Evolutionary conservation across 2,797 vertebrate species (phyloP).

Genomic region (Enteromius mattozi): DNA sequence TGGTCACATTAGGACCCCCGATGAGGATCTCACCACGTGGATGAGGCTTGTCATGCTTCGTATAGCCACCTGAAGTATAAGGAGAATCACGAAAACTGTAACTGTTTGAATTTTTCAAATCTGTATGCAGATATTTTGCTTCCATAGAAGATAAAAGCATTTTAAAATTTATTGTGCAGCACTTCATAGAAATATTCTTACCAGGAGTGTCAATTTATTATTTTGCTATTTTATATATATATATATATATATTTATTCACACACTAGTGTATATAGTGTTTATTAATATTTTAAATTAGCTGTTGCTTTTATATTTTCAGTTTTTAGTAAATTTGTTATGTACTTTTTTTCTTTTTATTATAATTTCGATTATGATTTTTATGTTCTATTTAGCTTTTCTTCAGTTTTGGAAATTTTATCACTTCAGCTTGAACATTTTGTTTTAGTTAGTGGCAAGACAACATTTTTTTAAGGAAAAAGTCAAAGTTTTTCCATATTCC

Average conservation of each 20-base stretch:
- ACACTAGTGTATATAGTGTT: too few species aligned
- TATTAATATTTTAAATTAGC: neutral
- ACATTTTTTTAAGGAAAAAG: neutral
- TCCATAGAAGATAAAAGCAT: neutral
- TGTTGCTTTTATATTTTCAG: neutral
- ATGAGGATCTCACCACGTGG: conserved; percentile 95
- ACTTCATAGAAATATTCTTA: neutral
- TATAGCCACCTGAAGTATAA: conserved; percentile 87
- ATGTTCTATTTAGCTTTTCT: neutral
- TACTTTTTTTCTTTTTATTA: neutral
- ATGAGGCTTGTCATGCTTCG: conserved; percentile 87
- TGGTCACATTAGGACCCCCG: conserved; percentile 93
- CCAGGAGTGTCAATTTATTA: neutral
- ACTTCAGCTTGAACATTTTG: neutral
- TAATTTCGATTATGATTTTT: neutral
- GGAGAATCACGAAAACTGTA: neutral
- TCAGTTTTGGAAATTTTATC: too few species aligned
- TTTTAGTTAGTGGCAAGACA: neutral
- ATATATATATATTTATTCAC: too few species aligned
- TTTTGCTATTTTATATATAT: too few species aligned
- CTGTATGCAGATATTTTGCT: too few species aligned
- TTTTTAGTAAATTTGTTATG: neutral
- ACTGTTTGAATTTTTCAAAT: too few species aligned
- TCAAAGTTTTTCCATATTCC: too few species aligned
- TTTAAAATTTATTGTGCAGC: neutral